These are phyloP conservation scores for Platerodrilus igneus DNA, from an alignment of 2,888 invertebrate genomes.

Conservation along the genomic window DNA sequence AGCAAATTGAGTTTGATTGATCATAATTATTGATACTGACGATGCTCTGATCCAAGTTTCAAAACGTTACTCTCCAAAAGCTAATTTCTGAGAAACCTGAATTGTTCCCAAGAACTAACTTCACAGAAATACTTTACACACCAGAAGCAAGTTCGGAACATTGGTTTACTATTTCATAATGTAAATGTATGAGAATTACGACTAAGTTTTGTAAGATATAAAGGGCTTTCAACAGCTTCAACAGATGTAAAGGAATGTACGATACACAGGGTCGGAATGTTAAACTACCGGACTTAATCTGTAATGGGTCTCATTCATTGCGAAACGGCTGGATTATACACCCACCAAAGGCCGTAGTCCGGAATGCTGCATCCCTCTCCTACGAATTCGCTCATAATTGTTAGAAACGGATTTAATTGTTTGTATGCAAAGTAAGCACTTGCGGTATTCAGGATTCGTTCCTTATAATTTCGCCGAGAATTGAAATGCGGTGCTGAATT, in stretches of 20 bases:
- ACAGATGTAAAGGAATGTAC: slow-evolving; percentile 30
- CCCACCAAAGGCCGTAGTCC: slow-evolving; percentile 22
- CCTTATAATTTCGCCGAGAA: too few relatives aligned
- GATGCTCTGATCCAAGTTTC: too few relatives aligned
- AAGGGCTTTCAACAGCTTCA: slow-evolving; percentile 21
- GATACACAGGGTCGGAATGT: slow-evolving; percentile 31
- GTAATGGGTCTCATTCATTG: slow-evolving; percentile 34
- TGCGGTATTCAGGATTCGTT: slow-evolving; percentile 29
- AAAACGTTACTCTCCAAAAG: too few relatives aligned
- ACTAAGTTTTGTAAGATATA: slow-evolving; percentile 18
- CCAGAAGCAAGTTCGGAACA: too few relatives aligned
- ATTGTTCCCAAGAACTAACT: too few relatives aligned
- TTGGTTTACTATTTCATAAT: slow-evolving; percentile 8
- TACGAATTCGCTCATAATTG: slow-evolving; percentile 39
- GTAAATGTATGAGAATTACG: slow-evolving; percentile 12
- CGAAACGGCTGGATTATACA: slow-evolving; percentile 23
- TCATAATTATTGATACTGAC: too few relatives aligned
- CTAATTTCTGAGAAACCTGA: too few relatives aligned
- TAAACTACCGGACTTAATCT: slow-evolving; percentile 34
- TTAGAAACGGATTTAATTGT: slow-evolving; percentile 42
- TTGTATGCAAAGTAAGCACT: slow-evolving; percentile 38
- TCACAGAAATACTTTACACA: too few relatives aligned
- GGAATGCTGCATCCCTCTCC: slow-evolving; percentile 34
- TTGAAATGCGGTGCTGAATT: too few relatives aligned
- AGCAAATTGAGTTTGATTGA: too few relatives aligned